Evolutionary conservation across 2,113 vertebrate genomes (phyloP).

Genomic region (Aythya baeri): DNA sequence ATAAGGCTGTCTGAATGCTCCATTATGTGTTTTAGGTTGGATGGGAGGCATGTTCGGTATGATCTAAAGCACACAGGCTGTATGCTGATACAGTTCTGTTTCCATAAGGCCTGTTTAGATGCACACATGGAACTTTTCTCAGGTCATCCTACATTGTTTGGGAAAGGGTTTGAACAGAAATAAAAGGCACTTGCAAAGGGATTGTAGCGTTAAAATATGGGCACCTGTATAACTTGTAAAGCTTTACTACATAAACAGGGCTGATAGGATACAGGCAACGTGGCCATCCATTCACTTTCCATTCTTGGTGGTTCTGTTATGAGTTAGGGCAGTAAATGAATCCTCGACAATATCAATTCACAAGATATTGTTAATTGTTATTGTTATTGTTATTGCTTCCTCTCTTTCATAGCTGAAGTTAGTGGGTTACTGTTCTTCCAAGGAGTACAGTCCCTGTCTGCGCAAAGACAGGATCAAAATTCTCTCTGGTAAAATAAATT

Average conservation of each 20-base stretch:
- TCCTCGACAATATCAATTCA: background rate
- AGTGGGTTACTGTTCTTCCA: background rate
- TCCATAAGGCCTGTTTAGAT: background rate
- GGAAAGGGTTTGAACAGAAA: background rate
- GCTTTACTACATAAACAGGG: background rate
- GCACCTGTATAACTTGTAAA: background rate
- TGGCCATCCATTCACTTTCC: background rate
- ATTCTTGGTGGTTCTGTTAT: background rate
- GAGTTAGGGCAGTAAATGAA: background rate
- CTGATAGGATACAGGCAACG: background rate
- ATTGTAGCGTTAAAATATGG: background rate
- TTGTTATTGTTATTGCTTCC: background rate
- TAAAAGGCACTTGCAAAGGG: background rate
- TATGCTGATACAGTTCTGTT: background rate
- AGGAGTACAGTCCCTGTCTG: background rate
- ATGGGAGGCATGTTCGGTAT: background rate
- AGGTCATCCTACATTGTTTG: background rate
- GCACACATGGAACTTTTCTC: background rate
- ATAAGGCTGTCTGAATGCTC: slow-evolving; percentile 27
- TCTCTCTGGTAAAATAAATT: background rate
- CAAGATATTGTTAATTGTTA: background rate
- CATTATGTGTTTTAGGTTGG: background rate
- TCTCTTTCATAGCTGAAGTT: background rate
- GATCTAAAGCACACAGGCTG: background rate
- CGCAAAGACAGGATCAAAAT: background rate